Conservation (phyloP, 37 sponge, comb jelly and placozoan genomes). For the Cliona cf. orientalis region DNA sequence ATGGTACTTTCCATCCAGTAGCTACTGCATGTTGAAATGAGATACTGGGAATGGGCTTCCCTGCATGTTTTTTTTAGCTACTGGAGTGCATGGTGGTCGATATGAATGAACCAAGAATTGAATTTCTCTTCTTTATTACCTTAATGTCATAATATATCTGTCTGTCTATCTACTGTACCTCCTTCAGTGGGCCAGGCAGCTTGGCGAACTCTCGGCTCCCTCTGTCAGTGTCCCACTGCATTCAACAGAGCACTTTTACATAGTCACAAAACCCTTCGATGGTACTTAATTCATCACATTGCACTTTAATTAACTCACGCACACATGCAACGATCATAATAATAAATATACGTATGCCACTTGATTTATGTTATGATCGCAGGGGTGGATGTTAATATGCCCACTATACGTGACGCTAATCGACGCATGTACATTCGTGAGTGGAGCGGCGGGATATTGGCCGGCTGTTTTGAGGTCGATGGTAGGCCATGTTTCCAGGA, state of each 20-base stretch:
- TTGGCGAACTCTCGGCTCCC: constrained; percentile 50
- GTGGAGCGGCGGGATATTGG: constrained; percentile 64
- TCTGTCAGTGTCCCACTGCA: constrained; percentile 57
- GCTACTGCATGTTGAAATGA: no score
- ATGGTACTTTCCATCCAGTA: no score
- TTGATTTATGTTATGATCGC: neutral
- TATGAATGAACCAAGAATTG: neutral
- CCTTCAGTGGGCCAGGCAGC: constrained; percentile 55
- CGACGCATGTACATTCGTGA: constrained; percentile 39
- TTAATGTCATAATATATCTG: neutral
- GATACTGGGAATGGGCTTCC: no score
- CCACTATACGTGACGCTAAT: constrained; percentile 40
- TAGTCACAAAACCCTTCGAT: constrained; percentile 68
- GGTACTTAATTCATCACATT: constrained; percentile 9
- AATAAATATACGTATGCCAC: neutral
- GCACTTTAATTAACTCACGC: neutral
- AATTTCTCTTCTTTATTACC: neutral
- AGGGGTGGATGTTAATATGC: constrained; percentile 51
- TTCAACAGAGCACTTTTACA: constrained; percentile 60
- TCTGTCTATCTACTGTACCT: no score
- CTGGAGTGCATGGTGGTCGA: no score
- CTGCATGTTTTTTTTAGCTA: no score
- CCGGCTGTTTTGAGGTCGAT: constrained; percentile 53
- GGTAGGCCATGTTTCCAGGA: constrained; percentile 42
- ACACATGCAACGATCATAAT: neutral